Percentiles rank a stretch among this genome's conserved stretches.
phyloP scores from a whole-genome alignment of 2,888 invertebrate genomes.

The Erebia ligea region DNA sequence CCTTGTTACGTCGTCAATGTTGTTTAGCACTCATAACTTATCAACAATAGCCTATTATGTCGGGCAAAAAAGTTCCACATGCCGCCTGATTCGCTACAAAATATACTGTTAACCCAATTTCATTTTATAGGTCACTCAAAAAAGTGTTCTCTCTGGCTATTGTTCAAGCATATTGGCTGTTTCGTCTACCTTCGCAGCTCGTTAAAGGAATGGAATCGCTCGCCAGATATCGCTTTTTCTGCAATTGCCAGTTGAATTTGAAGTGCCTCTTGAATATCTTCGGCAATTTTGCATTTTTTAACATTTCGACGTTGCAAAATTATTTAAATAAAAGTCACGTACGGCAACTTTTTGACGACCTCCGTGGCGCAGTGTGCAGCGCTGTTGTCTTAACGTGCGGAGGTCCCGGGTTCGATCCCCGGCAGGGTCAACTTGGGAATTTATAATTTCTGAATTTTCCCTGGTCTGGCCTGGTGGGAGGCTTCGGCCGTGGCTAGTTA shows the following conservation, averaged over 20 bases:
- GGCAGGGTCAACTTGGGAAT: no score
- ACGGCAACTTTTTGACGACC: constrained; percentile 27
- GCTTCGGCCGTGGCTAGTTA: no score
- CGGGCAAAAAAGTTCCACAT: constrained; percentile 51
- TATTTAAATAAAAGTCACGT: constrained; percentile 35
- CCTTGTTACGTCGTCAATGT: constrained; percentile 46
- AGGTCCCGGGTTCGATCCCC: no score
- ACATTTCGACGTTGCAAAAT: constrained; percentile 24
- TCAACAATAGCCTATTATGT: constrained; percentile 64
- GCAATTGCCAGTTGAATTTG: constrained; percentile 38
- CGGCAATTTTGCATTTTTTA: constrained; percentile 14
- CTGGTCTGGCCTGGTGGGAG: no score
- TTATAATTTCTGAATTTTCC: no score
- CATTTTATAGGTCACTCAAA: constrained; percentile 45
- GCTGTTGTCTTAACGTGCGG: no score
- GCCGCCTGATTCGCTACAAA: constrained; percentile 51
- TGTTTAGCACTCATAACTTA: constrained; percentile 65
- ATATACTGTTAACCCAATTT: constrained; percentile 66
- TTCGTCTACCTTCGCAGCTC: constrained; percentile 42
- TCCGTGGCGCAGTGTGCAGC: no score
- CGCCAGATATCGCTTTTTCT: constrained; percentile 43
- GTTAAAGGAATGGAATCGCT: constrained; percentile 44
- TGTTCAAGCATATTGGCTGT: constrained; percentile 42
- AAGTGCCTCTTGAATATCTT: constrained; percentile 33
- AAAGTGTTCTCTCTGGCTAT: constrained; percentile 38